A percentile compares a stretch with the other conserved stretches of the same genome.
Conservation (phyloP, 2,113 vertebrate genomes). For the Lichenostomus cassidix region DNA sequence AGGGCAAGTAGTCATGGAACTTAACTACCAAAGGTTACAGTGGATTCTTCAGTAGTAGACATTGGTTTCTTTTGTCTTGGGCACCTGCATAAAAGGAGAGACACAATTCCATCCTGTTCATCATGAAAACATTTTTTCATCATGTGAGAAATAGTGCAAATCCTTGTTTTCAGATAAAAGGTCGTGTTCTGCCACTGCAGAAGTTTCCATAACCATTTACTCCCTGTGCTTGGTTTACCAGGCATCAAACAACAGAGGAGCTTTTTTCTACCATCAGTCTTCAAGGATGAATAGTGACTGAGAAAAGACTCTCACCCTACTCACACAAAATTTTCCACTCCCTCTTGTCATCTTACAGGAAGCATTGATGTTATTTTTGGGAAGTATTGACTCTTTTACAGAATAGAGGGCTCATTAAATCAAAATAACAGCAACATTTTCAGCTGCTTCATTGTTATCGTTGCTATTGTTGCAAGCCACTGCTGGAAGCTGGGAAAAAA, state of each 20-base stretch:
- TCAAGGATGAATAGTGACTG: not conserved
- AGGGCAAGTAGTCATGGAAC: not conserved
- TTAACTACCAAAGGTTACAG: not conserved
- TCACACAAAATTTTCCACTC: not conserved
- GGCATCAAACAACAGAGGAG: not conserved
- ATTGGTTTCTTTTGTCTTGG: not conserved
- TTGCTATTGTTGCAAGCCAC: not conserved
- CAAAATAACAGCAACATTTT: slow-evolving; percentile 45
- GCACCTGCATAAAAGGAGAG: not conserved
- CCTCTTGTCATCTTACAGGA: not conserved
- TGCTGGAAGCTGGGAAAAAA: not conserved
- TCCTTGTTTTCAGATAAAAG: not conserved
- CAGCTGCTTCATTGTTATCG: slow-evolving; percentile 1
- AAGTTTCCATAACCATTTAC: not conserved
- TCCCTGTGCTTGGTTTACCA: not conserved
- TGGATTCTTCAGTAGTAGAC: not conserved
- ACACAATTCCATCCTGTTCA: not conserved
- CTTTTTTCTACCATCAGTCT: not conserved
- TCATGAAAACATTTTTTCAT: not conserved
- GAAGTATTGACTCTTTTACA: slow-evolving; percentile 20
- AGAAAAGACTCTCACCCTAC: not conserved
- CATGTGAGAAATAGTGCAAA: not conserved
- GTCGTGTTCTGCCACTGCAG: not conserved
- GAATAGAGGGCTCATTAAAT: slow-evolving; percentile 46
- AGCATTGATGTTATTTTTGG: not conserved